These are phyloP conservation scores for Musca domestica DNA, from an alignment of 1,140 invertebrate genomes.

Conservation along the genomic window DNA sequence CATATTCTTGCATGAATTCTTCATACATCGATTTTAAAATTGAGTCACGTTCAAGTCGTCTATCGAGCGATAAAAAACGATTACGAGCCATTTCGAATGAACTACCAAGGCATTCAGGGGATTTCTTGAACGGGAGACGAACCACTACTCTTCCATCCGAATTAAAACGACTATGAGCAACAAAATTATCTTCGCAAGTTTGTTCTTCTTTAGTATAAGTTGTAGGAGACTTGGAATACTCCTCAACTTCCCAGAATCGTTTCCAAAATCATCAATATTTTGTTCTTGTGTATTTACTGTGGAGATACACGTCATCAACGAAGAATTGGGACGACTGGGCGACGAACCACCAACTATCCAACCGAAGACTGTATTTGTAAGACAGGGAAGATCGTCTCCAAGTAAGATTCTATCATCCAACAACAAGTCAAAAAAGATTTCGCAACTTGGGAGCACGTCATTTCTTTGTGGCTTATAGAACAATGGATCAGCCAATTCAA, in stretches of 20 bases:
- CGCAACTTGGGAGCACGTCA: no score
- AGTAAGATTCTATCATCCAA: not conserved
- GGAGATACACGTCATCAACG: not conserved
- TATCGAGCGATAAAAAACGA: slow-evolving; percentile 8
- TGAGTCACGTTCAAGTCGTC: not conserved
- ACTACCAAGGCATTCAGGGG: not conserved
- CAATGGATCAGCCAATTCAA: no score
- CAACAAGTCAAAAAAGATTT: no score
- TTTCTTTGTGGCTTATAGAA: no score
- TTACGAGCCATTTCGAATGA: not conserved
- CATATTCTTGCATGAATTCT: not conserved
- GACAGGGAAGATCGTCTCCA: not conserved
- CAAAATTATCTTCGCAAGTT: not conserved
- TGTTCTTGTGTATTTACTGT: not conserved
- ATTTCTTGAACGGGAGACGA: not conserved
- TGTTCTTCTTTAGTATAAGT: not conserved
- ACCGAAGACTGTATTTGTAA: not conserved
- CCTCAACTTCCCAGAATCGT: slow-evolving; percentile 13
- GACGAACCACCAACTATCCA: no score
- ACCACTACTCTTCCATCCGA: not conserved
- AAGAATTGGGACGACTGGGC: not conserved
- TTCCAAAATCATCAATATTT: no score
- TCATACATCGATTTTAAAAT: not conserved
- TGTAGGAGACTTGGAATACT: not conserved
- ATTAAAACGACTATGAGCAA: not conserved